A percentile compares a stretch with the other conserved stretches of the same genome.
Evolutionary conservation across 2,888 invertebrate genomes (phyloP).

Genomic region (Galerucella calmariensis): DNA sequence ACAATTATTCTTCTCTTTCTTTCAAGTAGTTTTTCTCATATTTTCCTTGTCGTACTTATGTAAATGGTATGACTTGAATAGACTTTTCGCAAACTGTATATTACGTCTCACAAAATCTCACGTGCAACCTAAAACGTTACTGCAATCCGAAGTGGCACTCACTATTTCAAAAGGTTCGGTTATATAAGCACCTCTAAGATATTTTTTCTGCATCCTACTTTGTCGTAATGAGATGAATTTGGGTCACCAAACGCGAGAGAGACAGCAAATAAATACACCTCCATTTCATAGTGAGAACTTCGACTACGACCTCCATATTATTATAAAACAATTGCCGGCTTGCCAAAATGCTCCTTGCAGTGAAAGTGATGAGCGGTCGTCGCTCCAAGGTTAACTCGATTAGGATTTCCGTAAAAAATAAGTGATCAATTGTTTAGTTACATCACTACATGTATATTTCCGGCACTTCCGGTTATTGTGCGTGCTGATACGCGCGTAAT

Average conservation of each 20-base stretch:
- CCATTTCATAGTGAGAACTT: constrained; percentile 9
- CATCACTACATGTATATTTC: constrained; percentile 53
- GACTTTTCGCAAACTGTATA: no score
- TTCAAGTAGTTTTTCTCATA: no score
- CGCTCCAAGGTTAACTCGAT: constrained; percentile 52
- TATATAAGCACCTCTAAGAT: constrained; percentile 36
- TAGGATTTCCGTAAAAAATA: constrained; percentile 54
- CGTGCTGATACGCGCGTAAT: constrained; percentile 20
- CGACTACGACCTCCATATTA: constrained; percentile 49
- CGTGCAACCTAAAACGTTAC: not conserved
- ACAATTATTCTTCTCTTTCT: no score
- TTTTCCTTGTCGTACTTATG: no score
- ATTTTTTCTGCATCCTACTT: constrained; percentile 31
- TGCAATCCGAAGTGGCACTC: constrained; percentile 14
- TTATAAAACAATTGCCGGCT: constrained; percentile 48
- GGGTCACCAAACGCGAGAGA: constrained; percentile 17
- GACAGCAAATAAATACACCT: constrained; percentile 23
- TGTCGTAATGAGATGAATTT: constrained; percentile 37
- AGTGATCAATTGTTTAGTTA: constrained; percentile 55
- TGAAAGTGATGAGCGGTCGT: constrained; percentile 51
- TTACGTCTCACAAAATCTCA: not conserved
- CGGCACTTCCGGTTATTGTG: constrained; percentile 46
- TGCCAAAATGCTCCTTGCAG: constrained; percentile 52
- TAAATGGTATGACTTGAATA: no score
- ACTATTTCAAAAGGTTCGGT: constrained; percentile 22